Evolutionary conservation across 2,888 invertebrate species (phyloP).

Genomic region (Apomyelois bistriatella): DNA sequence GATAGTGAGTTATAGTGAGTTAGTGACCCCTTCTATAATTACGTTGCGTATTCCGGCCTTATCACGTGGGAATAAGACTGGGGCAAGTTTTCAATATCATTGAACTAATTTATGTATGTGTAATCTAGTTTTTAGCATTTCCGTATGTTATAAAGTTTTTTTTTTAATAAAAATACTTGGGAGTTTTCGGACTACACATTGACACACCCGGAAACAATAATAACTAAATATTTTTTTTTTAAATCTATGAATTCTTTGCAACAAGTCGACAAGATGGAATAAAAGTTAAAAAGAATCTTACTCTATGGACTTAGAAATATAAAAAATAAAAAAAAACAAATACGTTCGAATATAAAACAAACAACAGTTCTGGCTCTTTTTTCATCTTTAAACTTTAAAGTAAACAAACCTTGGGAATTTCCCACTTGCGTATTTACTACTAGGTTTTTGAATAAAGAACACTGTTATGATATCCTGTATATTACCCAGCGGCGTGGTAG

Average conservation of each 20-base stretch:
- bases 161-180: neutral
- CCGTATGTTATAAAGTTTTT: too few relatives aligned
- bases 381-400: neutral
- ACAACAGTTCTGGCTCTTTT: neutral
- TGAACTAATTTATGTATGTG: neutral
- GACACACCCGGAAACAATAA: too few relatives aligned
- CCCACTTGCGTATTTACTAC: neutral
- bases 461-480: neutral
- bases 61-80: constrained; percentile 11
- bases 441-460: neutral
- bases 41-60: constrained; percentile 4
- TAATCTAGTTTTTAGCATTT: neutral
- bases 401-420: constrained; percentile 1
- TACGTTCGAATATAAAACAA: neutral
- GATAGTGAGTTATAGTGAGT: neutral
- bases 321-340: too few relatives aligned
- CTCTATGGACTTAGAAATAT: too few relatives aligned
- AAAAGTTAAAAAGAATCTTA: too few relatives aligned
- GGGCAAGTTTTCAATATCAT: constrained; percentile 3
- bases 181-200: too few relatives aligned
- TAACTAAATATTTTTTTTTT: too few relatives aligned
- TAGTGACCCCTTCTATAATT: constrained; percentile 1
- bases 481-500: neutral
- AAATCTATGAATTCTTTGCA: too few relatives aligned
- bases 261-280: too few relatives aligned